Evolutionary conservation across 2,888 invertebrate species (phyloP), one percentile per base, ranked within the genome.

Genomic region (Arctia plantaginis): DNA sequence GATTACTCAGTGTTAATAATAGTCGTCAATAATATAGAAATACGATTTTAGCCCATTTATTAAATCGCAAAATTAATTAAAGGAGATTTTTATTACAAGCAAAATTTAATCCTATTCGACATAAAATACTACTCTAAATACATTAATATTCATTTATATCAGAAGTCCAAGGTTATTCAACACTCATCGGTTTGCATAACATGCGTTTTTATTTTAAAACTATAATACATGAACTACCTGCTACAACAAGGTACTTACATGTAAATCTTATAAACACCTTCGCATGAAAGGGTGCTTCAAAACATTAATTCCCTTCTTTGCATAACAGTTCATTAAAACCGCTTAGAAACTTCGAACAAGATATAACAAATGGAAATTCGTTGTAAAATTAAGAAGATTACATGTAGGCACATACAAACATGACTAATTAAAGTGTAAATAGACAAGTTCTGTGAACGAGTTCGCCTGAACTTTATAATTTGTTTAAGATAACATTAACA

Each of bases 261-360:
- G 18, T 4, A 15, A 18, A 47, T 41, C 47, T 15, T 6, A 13
- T 59, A 51, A 51, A 51, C 51, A 13, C n/a, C 59, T 27, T 59
- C 18, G 55, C 10, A 10, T 39, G 18, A 35, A 69, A 69, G 27
- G n/a, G 0, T 35, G 55, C 27, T 55, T 10, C 27, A 59, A 35
- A 27, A 55, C 55, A 59, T 69, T 18, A 69, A 69, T 35, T 69
- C 55, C 39, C 39, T 59, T 39, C 39, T 69, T 59, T 55, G 39
- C 69, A 69, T 55, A n/a, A 55, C 69, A 39, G n/a, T 35, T 69
- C 51, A 66, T 71, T 72, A 39, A 39, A 66, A 23, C 39, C 7
- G 27, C 39, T 41, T 66, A 33, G 41, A 51, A 71, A 71, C 59
- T 72, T 72, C 10, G 1, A 59, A 39, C 41, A 65, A 39, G 23